Evolutionary conservation across 2,113 vertebrate genomes (phyloP).

Genomic region (Corythaeola cristata): DNA sequence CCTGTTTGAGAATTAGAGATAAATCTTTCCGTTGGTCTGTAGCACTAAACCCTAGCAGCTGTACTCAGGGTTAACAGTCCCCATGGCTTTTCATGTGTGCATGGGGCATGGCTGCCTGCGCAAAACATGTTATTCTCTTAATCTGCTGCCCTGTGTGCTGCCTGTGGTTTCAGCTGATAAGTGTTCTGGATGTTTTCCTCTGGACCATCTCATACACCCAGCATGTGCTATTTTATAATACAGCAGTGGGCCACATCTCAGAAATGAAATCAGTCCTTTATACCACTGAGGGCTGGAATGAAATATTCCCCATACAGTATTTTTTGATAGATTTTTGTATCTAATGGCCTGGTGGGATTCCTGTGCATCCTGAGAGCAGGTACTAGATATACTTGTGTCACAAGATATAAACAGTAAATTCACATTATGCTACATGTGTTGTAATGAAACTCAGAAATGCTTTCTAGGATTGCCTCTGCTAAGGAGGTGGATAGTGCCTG

Average conservation of each 20-base stretch:
- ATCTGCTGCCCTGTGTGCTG: background rate
- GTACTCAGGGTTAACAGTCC: background rate
- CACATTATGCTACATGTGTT: background rate
- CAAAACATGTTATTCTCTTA: slow-evolving; percentile 13
- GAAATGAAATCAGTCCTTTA: background rate
- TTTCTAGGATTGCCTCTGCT: background rate
- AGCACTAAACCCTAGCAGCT: background rate
- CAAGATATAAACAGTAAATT: background rate
- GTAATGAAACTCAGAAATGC: background rate
- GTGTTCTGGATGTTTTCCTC: background rate
- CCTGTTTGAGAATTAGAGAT: background rate
- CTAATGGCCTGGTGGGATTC: background rate
- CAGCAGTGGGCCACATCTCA: background rate
- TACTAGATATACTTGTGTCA: background rate
- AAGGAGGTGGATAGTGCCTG: background rate
- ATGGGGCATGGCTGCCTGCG: background rate
- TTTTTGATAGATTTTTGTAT: background rate
- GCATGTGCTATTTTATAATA: background rate
- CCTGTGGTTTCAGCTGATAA: slow-evolving; percentile 37
- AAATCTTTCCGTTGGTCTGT: background rate
- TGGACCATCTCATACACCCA: background rate
- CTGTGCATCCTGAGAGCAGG: background rate
- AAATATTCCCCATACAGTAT: background rate
- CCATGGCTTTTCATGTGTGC: background rate
- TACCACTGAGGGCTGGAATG: background rate